Base-by-base conservation (phyloP, 1,140 invertebrate species). In the Papilio glaucus region DNA sequence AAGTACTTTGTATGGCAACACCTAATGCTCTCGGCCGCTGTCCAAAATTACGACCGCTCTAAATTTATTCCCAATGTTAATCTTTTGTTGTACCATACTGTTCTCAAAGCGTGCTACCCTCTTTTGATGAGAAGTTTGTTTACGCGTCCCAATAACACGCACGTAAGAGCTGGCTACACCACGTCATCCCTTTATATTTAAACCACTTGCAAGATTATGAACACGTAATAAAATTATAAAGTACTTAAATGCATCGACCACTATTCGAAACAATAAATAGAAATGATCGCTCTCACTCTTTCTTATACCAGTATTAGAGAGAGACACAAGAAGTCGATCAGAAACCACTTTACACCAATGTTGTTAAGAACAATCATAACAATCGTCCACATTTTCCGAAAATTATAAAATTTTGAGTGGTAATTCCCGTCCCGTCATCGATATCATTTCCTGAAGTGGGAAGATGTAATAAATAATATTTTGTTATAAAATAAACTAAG, bases 21-120 rank as follows among this genome's bases (percentile, higher is more conserved):
- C 67, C 63, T 73, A 73, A 45, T 29, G 15, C 80, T 86, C 80
- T 86, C 82, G 84, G 83, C 80, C 62, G 72, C 76, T 83, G 74
- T 86, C 85, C 84, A 88, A 87, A 83, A 80, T 85, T 80, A 84
- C 77, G 74, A 77, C 65, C 63, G 76, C 82, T 81, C 82, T 85
- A 85, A 86, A 89, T 86, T 85, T 82, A 83, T 84, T 81, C 68
- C 81, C 83, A 85, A 85, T 85, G 83, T 84, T 87, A 85, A 80
- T 88, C 84, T 88, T 86, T 86, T 90, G 83, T 88, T 85, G 73
- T 87, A 82, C 68, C 42, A 33, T 53, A 76, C 71, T 71, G 75
- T 82, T 85, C 81, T 83, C 78, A 76, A 80, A 87, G 81, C 81
- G 80, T 78, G 74, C 77, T 80, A 81, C 82, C 80, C 77, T 80